phyloP scores from a whole-genome alignment of 2,888 invertebrate species.

The Archaeoteleia sp. region DNA sequence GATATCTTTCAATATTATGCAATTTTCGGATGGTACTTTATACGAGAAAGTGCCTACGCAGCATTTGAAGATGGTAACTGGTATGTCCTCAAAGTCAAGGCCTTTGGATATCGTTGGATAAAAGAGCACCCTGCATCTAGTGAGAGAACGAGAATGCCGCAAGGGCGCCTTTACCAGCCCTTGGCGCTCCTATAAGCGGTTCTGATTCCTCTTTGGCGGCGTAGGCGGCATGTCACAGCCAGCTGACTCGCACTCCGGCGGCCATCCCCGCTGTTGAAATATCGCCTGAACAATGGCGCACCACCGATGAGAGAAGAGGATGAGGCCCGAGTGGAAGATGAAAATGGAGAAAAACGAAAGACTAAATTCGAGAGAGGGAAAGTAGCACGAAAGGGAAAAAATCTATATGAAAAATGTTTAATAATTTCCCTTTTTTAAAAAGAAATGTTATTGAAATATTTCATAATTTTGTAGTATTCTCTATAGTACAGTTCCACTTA shows the following conservation, averaged over 20 bases:
- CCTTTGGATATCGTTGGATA: constrained; percentile 63
- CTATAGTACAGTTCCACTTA: too few relatives aligned
- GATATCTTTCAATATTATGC: too few relatives aligned
- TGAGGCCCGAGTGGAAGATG: constrained; percentile 47
- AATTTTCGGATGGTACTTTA: too few relatives aligned
- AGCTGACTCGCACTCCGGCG: constrained; percentile 72
- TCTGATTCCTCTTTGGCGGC: constrained; percentile 71
- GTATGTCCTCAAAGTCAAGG: constrained; percentile 63
- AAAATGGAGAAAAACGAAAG: constrained; percentile 50
- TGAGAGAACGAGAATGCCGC: constrained; percentile 35
- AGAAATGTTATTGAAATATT: too few relatives aligned
- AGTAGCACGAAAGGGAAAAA: constrained; percentile 20
- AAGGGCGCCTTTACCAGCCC: constrained; percentile 66
- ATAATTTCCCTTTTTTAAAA: too few relatives aligned
- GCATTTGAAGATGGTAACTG: constrained; percentile 36
- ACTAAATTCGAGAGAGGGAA: constrained; percentile 15
- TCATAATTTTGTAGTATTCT: too few relatives aligned
- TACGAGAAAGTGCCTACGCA: background rate
- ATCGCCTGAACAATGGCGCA: constrained; percentile 73
- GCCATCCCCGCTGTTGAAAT: constrained; percentile 71
- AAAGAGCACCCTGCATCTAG: constrained; percentile 64
- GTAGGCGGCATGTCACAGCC: constrained; percentile 74
- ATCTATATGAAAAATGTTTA: constrained; percentile 44
- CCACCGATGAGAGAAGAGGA: constrained; percentile 57
- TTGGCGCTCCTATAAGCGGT: constrained; percentile 68